Evolutionary conservation across 2,113 vertebrate species (phyloP).

Genomic region (Alouatta palliata): DNA sequence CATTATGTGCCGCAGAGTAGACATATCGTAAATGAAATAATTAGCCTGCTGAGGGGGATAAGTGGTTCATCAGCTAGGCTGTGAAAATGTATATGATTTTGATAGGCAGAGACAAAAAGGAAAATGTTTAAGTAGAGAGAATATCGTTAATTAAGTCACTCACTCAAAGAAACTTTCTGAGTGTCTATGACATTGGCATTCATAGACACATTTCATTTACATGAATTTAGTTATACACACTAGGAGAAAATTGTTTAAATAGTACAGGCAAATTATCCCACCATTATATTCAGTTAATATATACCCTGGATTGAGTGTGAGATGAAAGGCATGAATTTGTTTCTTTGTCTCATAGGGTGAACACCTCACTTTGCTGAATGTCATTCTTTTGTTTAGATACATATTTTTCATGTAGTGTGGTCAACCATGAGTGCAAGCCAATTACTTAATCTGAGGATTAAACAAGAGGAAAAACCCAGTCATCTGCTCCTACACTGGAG

Average conservation of each 20-base stretch:
- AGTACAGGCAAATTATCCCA: not conserved
- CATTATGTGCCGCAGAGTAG: slow-evolving; percentile 26
- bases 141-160: slow-evolving; percentile 62
- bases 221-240: slow-evolving; percentile 46
- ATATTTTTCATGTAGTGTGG: not conserved
- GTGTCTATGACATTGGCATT: slow-evolving; percentile 30
- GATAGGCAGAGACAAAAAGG: slow-evolving; percentile 69
- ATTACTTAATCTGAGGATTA: not conserved
- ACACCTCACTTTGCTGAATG: not conserved
- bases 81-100: slow-evolving; percentile 59
- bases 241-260: slow-evolving; percentile 48
- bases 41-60: slow-evolving; percentile 62
- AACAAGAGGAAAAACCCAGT: not conserved
- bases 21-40: slow-evolving; percentile 70
- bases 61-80: slow-evolving; percentile 65
- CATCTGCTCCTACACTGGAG: not conserved
- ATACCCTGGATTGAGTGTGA: not conserved
- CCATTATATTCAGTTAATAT: slow-evolving; percentile 23
- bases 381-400: slow-evolving; percentile 32
- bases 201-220: slow-evolving; percentile 53
- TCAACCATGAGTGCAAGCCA: not conserved
- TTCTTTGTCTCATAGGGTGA: not conserved
- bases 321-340: slow-evolving; percentile 31
- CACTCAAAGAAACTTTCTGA: slow-evolving; percentile 70
- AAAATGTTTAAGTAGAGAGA: slow-evolving; percentile 64